These are phyloP conservation scores for Sphyrna mokarran DNA, from an alignment of 2,113 vertebrate genomes.

Conservation along the genomic window DNA sequence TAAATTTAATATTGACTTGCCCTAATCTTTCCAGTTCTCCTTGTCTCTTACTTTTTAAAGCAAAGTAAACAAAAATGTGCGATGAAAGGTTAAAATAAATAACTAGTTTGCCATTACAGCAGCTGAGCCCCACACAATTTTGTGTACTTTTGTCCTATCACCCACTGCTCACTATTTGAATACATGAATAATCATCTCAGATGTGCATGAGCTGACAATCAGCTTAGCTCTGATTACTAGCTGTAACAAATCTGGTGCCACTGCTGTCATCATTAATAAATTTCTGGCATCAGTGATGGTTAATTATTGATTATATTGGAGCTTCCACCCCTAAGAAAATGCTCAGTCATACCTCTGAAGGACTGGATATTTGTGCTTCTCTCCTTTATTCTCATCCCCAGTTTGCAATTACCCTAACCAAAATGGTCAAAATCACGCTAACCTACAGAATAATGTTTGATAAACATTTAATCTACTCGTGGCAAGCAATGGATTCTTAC, in stretches of 20 bases:
- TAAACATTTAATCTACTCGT: constrained; percentile 22
- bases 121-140: background rate
- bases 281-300: background rate
- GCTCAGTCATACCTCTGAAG: background rate
- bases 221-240: background rate
- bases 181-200: background rate
- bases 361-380: background rate
- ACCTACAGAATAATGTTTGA: background rate
- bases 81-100: background rate
- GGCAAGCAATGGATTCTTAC: background rate
- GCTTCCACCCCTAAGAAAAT: background rate
- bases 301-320: background rate
- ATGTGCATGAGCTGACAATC: background rate
- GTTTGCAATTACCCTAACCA: background rate
- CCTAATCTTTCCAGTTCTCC: background rate
- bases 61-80: background rate
- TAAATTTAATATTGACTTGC: background rate
- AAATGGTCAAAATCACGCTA: background rate
- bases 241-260: background rate
- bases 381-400: background rate
- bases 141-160: background rate
- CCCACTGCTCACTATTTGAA: background rate
- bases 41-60: background rate
- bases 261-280: background rate
- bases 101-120: background rate